Evolutionary conservation across 2,888 invertebrate species (phyloP), one percentile per base, ranked within the genome.

Genomic region (Plagiodera versicolora): DNA sequence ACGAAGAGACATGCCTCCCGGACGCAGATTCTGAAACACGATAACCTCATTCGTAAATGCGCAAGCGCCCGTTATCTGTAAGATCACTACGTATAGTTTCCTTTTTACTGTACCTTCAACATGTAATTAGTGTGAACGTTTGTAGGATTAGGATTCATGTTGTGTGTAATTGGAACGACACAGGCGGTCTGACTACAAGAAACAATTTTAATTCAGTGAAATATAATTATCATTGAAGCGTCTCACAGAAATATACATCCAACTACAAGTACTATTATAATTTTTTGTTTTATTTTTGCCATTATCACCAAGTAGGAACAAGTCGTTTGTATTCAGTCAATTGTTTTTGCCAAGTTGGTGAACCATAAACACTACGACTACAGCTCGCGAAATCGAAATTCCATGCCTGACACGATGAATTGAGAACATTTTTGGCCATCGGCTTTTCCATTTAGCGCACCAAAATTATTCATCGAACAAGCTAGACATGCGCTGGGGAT

Each of bases 1-100:
- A 24, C 53, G 53, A 53, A 53, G 53, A 53, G 53, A 53, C 53
- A 44, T 53, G 45, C 53, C 53, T 14, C 53, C 53, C 53, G 44
- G 53, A 53, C 53, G 44, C 53, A 53, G 53, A 44, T 53, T 20
- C 53, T 53, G 39, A 52, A 52, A 52, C 35, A 51, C 17, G 8
- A 2, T 45, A 2, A 16, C 32, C 10, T 32, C n/a, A 39, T 46
- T 46, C 39, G 3, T 39, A 32, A 51, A 10, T 35, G 35, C 51
- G 24, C 44, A 28, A 24, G 20, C 44, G 44, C 53, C 44, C 52
- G 39, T 52, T 51, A 9, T 30, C 20, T 24, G 44, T 44, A 28
- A 53, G 24, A 44, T 53, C n/a, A n/a, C n/a, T 3, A 39, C 39
- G 11, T 10, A 10, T 9, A 10, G 32, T 32, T 8, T 8, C 5